Percentiles rank a stretch among this genome's conserved stretches.
Conservation (phyloP, 92 coral and sea anemone genomes). For the Actinostola sp. region DNA sequence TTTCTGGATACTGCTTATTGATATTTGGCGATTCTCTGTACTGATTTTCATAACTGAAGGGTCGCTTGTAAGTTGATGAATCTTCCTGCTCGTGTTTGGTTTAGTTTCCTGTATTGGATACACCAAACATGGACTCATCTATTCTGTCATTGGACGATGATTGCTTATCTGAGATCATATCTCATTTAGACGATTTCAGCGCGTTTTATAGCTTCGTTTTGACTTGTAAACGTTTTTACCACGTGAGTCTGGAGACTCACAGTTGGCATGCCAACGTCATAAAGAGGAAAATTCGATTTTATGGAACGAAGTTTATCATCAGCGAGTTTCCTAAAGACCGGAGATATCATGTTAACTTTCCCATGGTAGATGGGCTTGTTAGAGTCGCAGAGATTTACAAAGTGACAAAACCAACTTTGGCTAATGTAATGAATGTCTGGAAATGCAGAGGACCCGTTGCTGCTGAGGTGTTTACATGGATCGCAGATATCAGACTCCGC, state of each 20-base stretch:
- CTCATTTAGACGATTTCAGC: background rate
- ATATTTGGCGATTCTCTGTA: no score
- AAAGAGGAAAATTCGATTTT: constrained; percentile 12
- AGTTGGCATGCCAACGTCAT: constrained; percentile 9
- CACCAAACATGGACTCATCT: background rate
- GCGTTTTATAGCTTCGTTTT: constrained; percentile 10
- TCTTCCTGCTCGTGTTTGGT: no score
- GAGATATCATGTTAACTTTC: background rate
- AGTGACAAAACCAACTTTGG: background rate
- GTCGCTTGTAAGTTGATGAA: no score
- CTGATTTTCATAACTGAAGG: no score
- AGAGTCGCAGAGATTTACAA: background rate
- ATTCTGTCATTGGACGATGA: constrained; percentile 18
- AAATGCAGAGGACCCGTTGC: constrained; percentile 62
- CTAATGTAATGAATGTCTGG: constrained; percentile 39
- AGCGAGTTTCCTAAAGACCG: constrained; percentile 4
- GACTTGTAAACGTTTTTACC: constrained; percentile 21
- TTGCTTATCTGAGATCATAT: constrained; percentile 3
- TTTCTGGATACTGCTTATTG: no score
- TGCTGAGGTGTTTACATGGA: constrained; percentile 69
- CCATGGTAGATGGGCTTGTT: background rate
- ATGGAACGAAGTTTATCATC: constrained; percentile 9
- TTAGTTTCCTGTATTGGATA: no score
- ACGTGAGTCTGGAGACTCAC: constrained; percentile 1
- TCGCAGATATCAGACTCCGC: constrained; percentile 18